Conservation (phyloP, 1,140 invertebrate species). For the Dreissena polymorpha region DNA sequence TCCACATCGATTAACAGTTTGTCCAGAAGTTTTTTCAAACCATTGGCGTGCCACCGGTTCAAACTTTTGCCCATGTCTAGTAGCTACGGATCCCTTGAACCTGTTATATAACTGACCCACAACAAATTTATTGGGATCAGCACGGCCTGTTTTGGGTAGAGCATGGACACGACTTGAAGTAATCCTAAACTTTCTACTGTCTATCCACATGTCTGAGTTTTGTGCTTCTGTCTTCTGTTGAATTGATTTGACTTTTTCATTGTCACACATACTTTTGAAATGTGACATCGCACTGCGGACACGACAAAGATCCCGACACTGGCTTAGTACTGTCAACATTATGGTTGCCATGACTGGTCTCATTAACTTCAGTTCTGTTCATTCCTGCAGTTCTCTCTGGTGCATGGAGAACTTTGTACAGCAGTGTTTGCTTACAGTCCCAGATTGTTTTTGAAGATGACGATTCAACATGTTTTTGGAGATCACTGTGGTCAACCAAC, state of each 20-base stretch:
- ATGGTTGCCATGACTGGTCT: too few species aligned
- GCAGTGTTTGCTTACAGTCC: too few species aligned
- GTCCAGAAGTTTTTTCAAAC: slow-evolving; percentile 18
- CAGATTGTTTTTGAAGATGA: too few species aligned
- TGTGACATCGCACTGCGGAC: background rate
- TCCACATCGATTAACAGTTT: background rate
- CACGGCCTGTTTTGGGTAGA: slow-evolving; percentile 19
- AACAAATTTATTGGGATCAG: slow-evolving; percentile 21
- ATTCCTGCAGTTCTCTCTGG: too few species aligned
- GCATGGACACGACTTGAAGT: slow-evolving; percentile 21
- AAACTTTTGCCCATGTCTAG: slow-evolving; percentile 8
- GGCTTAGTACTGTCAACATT: too few species aligned
- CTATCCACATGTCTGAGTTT: slow-evolving; percentile 5
- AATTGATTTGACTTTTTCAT: background rate
- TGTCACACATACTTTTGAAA: slow-evolving; percentile 14
- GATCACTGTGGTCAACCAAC: too few species aligned
- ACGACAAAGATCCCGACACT: too few species aligned
- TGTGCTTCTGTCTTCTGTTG: background rate
- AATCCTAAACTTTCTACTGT: slow-evolving; percentile 28
- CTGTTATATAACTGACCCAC: slow-evolving; percentile 17
- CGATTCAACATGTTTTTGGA: too few species aligned
- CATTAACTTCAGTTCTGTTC: too few species aligned
- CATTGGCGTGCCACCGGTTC: slow-evolving; percentile 35
- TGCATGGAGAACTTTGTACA: too few species aligned
- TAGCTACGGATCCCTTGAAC: slow-evolving; percentile 6